Evolutionary conservation across 2,113 vertebrate genomes (phyloP).

Genomic region (Leucosticte australis): DNA sequence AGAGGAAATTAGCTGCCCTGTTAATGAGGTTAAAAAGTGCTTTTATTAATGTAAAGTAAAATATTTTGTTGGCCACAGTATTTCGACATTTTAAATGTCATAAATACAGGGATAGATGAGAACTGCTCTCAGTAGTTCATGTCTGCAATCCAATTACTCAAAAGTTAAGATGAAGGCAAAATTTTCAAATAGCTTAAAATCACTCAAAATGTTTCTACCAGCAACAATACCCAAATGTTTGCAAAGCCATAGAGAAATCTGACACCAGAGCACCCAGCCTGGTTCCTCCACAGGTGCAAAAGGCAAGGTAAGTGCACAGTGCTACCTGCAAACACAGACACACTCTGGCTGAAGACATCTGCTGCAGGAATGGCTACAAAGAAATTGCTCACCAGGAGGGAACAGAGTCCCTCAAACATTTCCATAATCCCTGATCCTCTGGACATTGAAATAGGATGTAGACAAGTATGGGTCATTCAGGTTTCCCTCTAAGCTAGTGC

Average conservation of each 20-base stretch:
- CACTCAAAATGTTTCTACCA: background rate
- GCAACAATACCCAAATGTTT: background rate
- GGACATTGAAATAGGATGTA: background rate
- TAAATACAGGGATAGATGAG: background rate
- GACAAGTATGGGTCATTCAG: background rate
- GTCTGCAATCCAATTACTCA: background rate
- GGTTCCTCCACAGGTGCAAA: background rate
- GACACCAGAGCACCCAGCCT: background rate
- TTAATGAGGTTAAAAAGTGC: background rate
- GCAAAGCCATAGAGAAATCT: background rate
- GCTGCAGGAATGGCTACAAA: background rate
- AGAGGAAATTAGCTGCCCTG: background rate
- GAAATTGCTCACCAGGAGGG: background rate
- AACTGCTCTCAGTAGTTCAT: background rate
- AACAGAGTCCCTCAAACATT: background rate
- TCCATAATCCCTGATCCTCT: background rate
- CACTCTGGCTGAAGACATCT: rapidly evolving
- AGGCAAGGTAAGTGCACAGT: rapidly evolving
- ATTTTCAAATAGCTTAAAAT: background rate
- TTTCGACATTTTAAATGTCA: background rate
- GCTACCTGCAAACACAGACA: background rate
- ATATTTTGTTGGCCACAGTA: background rate
- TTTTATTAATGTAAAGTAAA: background rate
- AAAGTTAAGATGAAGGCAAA: background rate
- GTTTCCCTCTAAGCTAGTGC: background rate